A percentile compares a stretch with the other conserved stretches of the same genome.
These are phyloP conservation scores for Anarrhichthys ocellatus DNA, from an alignment of 2,113 vertebrate genomes.

Conservation along the genomic window DNA sequence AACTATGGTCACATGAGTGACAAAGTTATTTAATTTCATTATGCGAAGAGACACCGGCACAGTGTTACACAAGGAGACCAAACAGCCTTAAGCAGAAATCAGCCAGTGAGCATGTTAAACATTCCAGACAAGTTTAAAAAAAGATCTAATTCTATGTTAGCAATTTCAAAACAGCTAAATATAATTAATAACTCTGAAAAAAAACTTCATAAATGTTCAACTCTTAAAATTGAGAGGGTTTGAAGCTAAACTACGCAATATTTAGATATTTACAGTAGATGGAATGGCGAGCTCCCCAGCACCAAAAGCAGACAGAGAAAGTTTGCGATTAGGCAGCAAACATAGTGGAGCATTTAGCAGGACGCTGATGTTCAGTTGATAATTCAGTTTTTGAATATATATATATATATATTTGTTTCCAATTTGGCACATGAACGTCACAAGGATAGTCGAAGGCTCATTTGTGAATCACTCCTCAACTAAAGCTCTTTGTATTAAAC, in stretches of 20 bases:
- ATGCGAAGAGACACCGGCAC: not conserved
- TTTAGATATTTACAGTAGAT: not conserved
- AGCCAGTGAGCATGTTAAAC: not conserved
- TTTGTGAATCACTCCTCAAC: not conserved
- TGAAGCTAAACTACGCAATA: not conserved
- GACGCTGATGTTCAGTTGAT: not conserved
- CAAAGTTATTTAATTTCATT: too few relatives aligned
- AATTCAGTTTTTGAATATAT: too few relatives aligned
- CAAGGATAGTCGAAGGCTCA: not conserved
- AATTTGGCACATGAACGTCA: not conserved
- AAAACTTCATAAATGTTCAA: not conserved
- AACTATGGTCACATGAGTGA: not conserved
- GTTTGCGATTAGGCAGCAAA: not conserved
- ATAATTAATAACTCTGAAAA: not conserved
- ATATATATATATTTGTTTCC: not conserved
- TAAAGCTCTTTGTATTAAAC: constrained; percentile 8
- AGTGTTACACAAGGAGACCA: not conserved
- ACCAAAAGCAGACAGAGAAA: not conserved
- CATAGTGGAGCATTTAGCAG: not conserved
- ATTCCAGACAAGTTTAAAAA: not conserved
- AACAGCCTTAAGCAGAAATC: not conserved
- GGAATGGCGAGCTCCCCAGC: not conserved
- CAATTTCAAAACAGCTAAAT: not conserved
- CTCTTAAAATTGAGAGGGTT: not conserved
- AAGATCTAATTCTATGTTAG: not conserved